These are phyloP conservation scores for Sterrhoptilus dennistouni DNA, from an alignment of 2,113 vertebrate species.

Conservation along the genomic window DNA sequence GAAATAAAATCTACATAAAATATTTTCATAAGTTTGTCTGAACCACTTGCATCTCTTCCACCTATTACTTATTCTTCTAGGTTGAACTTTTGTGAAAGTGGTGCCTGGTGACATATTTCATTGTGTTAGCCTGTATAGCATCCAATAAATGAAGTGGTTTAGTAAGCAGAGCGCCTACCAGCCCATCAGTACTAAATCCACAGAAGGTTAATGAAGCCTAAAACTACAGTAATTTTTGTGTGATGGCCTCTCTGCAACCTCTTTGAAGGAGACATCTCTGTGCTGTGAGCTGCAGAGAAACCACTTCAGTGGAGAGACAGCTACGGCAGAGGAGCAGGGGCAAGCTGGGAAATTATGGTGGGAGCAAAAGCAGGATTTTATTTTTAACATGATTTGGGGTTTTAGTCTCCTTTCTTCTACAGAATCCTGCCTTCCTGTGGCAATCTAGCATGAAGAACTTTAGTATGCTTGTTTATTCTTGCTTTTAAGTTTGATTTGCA, in stretches of 20 bases:
- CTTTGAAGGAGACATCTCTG: not conserved
- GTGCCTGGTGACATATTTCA: not conserved
- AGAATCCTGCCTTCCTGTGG: not conserved
- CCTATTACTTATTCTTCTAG: not conserved
- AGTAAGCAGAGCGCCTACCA: not conserved
- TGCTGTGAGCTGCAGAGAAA: not conserved
- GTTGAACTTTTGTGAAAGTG: not conserved
- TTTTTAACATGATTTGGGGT: not conserved
- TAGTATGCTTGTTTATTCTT: not conserved
- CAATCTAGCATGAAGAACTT: not conserved
- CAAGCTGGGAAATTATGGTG: not conserved
- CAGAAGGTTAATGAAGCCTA: conserved; percentile 22
- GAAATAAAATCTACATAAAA: not conserved
- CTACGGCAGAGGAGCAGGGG: not conserved
- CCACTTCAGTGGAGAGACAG: not conserved
- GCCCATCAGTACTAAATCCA: not conserved
- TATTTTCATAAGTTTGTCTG: not conserved
- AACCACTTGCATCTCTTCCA: not conserved
- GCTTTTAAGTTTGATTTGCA: not conserved
- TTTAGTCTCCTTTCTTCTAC: not conserved
- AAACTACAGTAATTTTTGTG: conserved; percentile 7
- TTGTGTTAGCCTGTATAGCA: not conserved
- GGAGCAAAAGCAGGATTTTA: not conserved
- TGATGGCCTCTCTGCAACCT: not conserved
- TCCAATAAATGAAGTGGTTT: not conserved